phyloP scores from a whole-genome alignment of 2,113 vertebrate genomes.

The Cheirogaleus medius region DNA sequence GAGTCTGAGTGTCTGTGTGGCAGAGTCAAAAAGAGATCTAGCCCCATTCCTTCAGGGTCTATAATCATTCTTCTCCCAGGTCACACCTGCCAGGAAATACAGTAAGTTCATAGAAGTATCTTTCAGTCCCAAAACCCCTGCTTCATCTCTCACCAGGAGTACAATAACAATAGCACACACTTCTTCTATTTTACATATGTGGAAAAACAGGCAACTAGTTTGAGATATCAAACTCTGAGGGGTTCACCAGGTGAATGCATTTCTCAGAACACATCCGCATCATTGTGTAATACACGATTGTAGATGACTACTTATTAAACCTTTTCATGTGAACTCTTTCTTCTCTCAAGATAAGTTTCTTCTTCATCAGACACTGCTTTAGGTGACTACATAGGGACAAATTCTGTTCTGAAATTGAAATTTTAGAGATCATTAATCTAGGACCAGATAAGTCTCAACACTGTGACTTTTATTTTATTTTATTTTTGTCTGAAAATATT shows the following conservation, averaged over 20 bases:
- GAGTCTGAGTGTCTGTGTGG: neutral
- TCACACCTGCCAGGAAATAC: neutral
- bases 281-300: neutral
- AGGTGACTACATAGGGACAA: neutral
- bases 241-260: neutral
- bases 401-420: neutral
- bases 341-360: neutral
- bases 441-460: neutral
- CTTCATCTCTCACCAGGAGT: neutral
- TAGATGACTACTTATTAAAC: neutral
- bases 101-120: neutral
- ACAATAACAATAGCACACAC: neutral
- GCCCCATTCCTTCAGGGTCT: neutral
- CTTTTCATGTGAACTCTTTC: neutral
- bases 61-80: neutral
- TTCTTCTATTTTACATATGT: neutral
- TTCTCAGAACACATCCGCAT: neutral
- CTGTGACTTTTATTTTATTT: neutral
- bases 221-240: neutral
- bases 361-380: neutral
- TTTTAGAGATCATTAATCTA: neutral
- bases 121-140: neutral
- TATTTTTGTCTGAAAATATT: too few species aligned
- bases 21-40: neutral
- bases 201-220: neutral